Evolutionary conservation across 2,888 invertebrate genomes (phyloP).

Genomic region (Caenorhabditis japonica): DNA sequence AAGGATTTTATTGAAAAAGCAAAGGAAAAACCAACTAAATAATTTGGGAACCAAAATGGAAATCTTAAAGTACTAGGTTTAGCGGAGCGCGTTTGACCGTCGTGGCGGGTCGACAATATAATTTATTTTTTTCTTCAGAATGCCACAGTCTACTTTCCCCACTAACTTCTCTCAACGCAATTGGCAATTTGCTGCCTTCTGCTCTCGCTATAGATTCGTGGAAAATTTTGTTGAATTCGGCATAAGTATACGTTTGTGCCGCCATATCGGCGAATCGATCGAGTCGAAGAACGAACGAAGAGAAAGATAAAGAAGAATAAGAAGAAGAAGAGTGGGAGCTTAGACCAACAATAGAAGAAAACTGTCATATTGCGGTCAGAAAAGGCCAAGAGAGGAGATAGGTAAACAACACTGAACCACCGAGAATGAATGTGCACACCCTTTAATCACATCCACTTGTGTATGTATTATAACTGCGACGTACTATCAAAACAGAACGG

Average conservation of each 20-base stretch:
- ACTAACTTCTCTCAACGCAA: slow-evolving; percentile 17
- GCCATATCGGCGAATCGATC: slow-evolving; percentile 11
- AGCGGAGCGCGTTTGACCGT: too few species aligned
- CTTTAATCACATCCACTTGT: slow-evolving; percentile 40
- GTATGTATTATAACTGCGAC: slow-evolving; percentile 36
- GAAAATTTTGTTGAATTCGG: slow-evolving; percentile 50
- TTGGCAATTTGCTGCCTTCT: slow-evolving; percentile 34
- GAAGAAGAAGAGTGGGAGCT: slow-evolving; percentile 41
- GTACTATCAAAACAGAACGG: background rate
- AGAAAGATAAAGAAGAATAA: slow-evolving; percentile 29
- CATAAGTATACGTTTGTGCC: slow-evolving; percentile 51
- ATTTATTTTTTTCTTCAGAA: too few species aligned
- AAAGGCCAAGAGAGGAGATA: slow-evolving; percentile 5
- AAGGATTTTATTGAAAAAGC: too few species aligned
- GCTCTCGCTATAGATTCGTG: slow-evolving; percentile 36
- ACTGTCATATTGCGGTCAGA: slow-evolving; percentile 33
- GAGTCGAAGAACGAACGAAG: slow-evolving; percentile 24
- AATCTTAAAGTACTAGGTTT: too few species aligned
- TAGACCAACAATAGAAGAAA: slow-evolving; percentile 48
- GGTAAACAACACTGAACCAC: slow-evolving; percentile 45
- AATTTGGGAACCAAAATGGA: too few species aligned
- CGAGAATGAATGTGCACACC: slow-evolving; percentile 42
- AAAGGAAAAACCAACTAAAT: background rate
- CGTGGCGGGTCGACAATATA: too few species aligned
- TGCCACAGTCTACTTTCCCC: too few species aligned